phyloP scores from a whole-genome alignment of 2,797 vertebrate genomes.

The Lemur catta region DNA sequence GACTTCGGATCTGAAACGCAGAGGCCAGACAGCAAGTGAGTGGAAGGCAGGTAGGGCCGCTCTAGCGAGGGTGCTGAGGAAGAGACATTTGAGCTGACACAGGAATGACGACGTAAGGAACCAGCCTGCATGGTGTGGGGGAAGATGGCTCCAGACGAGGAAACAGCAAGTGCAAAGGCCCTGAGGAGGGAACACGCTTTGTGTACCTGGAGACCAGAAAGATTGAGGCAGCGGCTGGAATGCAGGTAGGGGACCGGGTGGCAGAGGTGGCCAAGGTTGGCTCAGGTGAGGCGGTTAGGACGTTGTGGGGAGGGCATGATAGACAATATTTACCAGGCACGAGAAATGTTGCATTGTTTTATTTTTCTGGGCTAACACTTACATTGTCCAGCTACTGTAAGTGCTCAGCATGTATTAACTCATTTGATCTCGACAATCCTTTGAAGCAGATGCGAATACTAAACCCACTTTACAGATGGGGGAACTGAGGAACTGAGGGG shows the following conservation, averaged over 20 bases:
- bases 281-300: not conserved
- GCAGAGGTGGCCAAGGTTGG: not conserved
- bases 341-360: not conserved
- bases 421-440: not conserved
- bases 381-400: not conserved
- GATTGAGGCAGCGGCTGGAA: not conserved
- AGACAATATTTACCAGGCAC: no score
- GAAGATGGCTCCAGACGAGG: not conserved
- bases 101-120: not conserved
- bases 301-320: accelerated
- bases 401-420: not conserved
- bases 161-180: not conserved
- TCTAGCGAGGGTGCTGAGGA: no score
- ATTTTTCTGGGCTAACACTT: not conserved
- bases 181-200: not conserved
- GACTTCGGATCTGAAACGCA: not conserved
- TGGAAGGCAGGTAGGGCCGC: not conserved
- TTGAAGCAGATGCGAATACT: not conserved
- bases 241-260: not conserved
- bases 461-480: not conserved
- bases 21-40: not conserved
- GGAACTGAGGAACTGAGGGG: not conserved
- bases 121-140: not conserved
- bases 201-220: not conserved
- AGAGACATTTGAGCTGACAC: not conserved